A percentile compares a stretch with the other conserved stretches of the same genome.
These are phyloP conservation scores for Cirrhinus molitorella DNA, from an alignment of 2,797 vertebrate species.

Conservation along the genomic window DNA sequence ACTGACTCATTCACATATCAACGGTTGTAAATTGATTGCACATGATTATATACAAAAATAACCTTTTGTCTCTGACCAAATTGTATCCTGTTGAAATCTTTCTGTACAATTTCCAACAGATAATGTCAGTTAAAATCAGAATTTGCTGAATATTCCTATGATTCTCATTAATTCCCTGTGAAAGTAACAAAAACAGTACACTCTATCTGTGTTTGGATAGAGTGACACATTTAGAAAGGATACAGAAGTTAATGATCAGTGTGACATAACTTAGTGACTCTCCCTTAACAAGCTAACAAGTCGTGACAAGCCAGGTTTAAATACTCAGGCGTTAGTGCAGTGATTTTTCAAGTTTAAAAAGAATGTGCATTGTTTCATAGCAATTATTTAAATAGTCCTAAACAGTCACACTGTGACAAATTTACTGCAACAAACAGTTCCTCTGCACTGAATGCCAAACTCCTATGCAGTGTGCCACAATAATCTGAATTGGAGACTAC, in stretches of 20 bases:
- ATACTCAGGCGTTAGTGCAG: slow-evolving; percentile 19
- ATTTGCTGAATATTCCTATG: background rate
- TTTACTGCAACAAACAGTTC: background rate
- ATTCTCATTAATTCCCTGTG: background rate
- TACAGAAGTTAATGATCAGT: background rate
- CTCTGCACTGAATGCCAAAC: background rate
- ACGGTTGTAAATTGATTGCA: background rate
- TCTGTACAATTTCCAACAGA: background rate
- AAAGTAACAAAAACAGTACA: background rate
- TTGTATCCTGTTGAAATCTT: too few species aligned
- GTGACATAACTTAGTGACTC: slow-evolving; percentile 12
- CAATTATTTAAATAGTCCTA: background rate
- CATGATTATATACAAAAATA: background rate
- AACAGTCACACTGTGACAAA: background rate
- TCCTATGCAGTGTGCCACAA: background rate
- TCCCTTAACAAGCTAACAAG: slow-evolving; percentile 15
- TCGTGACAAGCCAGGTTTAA: slow-evolving; percentile 30
- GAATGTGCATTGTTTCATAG: slow-evolving; percentile 15
- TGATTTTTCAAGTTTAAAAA: slow-evolving; percentile 24
- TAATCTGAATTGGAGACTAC: background rate
- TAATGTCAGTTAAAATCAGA: background rate
- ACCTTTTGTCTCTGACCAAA: background rate
- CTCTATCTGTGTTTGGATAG: background rate
- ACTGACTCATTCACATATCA: slow-evolving; percentile 14
- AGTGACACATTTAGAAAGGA: slow-evolving; percentile 7